phyloP scores from a whole-genome alignment of 2,113 vertebrate genomes.

The Lepus timidus region DNA sequence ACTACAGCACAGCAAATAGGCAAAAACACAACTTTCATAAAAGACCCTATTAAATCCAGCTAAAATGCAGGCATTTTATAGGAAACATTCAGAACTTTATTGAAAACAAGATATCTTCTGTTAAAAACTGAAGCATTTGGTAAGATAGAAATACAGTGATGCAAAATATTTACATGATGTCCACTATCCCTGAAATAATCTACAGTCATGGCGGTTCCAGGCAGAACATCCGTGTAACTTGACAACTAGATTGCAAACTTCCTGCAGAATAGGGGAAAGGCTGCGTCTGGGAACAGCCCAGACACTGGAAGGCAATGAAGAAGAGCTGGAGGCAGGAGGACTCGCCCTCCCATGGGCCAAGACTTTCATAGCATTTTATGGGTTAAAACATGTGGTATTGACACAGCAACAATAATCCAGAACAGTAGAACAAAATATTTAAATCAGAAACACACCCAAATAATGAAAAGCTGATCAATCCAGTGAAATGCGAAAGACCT shows the following conservation, averaged over 20 bases:
- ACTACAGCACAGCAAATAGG: background rate
- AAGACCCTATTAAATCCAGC: conserved; percentile 34
- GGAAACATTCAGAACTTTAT: conserved; percentile 20
- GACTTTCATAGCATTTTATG: conserved; percentile 27
- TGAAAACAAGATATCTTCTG: conserved; percentile 48
- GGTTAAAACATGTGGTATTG: conserved; percentile 3
- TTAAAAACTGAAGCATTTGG: background rate
- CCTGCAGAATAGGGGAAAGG: background rate
- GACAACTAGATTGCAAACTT: background rate
- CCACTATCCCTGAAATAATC: conserved; percentile 12
- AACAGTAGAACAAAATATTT: background rate
- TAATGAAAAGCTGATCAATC: background rate
- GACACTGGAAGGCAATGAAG: conserved; percentile 36
- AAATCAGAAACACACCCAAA: conserved; percentile 23
- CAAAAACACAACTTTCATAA: conserved; percentile 41
- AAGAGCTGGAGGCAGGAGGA: background rate
- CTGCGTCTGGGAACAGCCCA: background rate
- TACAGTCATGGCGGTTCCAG: background rate
- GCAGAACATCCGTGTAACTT: conserved; percentile 32
- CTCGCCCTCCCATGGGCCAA: background rate
- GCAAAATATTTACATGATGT: conserved; percentile 38
- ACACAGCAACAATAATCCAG: background rate
- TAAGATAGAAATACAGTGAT: conserved; percentile 41
- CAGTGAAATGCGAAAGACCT: background rate
- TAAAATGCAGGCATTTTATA: conserved; percentile 47